These are phyloP conservation scores for Adrianichthys oophorus DNA, from an alignment of 2,797 vertebrate genomes.

Conservation along the genomic window DNA sequence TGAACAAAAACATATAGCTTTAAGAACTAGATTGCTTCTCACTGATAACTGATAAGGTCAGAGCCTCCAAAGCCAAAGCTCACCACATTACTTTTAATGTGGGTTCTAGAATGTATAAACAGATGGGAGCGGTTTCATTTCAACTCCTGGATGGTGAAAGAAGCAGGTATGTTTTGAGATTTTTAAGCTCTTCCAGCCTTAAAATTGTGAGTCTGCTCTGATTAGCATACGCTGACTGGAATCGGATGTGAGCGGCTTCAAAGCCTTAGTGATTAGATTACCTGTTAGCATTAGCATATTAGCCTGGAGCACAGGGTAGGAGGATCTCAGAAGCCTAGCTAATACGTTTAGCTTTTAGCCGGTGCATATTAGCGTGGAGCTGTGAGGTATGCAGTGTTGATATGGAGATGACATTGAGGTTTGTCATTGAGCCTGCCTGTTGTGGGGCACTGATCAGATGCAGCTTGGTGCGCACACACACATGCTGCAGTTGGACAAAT, in stretches of 20 bases:
- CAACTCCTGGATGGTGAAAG: neutral
- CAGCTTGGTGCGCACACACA: conserved; percentile 14
- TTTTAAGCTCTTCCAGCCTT: conserved; percentile 15
- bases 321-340: conserved; percentile 41
- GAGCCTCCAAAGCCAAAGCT: no score
- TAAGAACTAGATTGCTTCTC: no score
- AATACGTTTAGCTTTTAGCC: conserved; percentile 56
- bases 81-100: no score
- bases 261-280: conserved; percentile 60
- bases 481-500: conserved; percentile 33
- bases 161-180: conserved; percentile 19
- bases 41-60: no score
- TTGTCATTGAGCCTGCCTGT: conserved; percentile 57
- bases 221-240: conserved; percentile 37
- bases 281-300: conserved; percentile 73
- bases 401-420: conserved; percentile 55
- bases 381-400: conserved; percentile 35
- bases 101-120: no score
- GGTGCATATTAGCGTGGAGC: conserved; percentile 41
- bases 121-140: no score
- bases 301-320: conserved; percentile 51
- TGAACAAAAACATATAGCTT: no score
- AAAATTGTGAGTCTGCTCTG: conserved; percentile 27
- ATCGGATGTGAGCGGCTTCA: conserved; percentile 42
- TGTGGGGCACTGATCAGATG: conserved; percentile 17